Percentiles rank a stretch among this genome's conserved stretches.
These are phyloP conservation scores for Anodontia alba DNA, from an alignment of 2,888 invertebrate genomes.

Conservation along the genomic window DNA sequence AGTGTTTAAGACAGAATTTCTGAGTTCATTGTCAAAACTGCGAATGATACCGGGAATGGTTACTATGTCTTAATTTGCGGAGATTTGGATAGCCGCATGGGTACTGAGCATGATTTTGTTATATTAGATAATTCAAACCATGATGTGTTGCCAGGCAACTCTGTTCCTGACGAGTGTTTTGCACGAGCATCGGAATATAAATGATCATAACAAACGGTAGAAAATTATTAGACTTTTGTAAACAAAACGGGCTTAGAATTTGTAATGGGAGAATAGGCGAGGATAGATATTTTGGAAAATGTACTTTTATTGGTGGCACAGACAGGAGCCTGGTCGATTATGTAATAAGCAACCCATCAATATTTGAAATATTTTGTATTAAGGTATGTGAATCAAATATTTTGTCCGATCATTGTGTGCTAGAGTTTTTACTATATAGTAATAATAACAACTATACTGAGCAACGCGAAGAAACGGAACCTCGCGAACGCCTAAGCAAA, in stretches of 20 bases:
- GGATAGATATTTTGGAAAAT: slow-evolving; percentile 13
- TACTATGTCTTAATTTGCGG: slow-evolving; percentile 3
- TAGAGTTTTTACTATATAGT: no score
- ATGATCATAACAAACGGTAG: background rate
- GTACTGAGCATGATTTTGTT: background rate
- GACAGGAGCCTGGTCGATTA: slow-evolving; percentile 28
- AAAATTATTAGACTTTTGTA: slow-evolving; percentile 17
- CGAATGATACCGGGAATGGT: background rate
- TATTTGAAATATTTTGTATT: background rate
- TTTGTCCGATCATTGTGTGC: slow-evolving; percentile 26
- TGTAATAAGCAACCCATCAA: background rate
- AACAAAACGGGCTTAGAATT: slow-evolving; percentile 4
- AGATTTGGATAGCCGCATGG: background rate
- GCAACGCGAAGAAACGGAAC: no score
- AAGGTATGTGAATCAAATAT: slow-evolving; percentile 4
- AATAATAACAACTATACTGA: no score
- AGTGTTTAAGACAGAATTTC: background rate
- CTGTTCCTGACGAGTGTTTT: background rate
- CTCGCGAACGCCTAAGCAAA: no score
- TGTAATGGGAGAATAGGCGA: background rate
- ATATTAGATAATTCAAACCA: background rate
- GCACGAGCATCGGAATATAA: background rate
- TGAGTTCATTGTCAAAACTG: background rate
- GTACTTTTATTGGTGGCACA: slow-evolving; percentile 1
- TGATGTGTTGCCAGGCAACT: background rate